Conservation (phyloP, 2,113 vertebrate genomes). For the Pionites leucogaster region DNA sequence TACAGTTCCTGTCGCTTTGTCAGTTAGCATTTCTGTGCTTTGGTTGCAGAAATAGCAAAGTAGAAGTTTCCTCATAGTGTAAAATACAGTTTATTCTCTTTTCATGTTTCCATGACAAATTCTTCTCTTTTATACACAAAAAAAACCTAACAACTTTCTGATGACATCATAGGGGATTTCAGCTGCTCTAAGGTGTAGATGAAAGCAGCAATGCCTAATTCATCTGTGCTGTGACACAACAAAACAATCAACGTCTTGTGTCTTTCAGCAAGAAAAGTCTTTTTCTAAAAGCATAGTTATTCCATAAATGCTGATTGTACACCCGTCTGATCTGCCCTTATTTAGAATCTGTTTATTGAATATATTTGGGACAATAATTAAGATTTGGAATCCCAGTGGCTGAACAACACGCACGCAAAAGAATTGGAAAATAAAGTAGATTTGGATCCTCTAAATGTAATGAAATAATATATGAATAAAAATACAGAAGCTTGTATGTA, state of each 20-base stretch:
- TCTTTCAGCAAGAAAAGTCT: conserved; percentile 58
- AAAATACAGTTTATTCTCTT: conserved; percentile 44
- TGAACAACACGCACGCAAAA: conserved; percentile 65
- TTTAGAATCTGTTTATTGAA: conserved; percentile 73
- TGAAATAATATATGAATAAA: neutral
- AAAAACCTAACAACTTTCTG: conserved; percentile 57
- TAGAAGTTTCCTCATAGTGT: conserved; percentile 54
- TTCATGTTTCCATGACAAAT: conserved; percentile 63
- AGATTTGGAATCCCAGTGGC: conserved; percentile 66
- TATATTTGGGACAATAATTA: conserved; percentile 73
- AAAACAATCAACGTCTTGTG: conserved; percentile 67
- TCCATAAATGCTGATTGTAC: conserved; percentile 68
- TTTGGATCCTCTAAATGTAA: conserved; percentile 36
- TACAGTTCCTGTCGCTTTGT: conserved; percentile 37
- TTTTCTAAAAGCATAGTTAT: conserved; percentile 69
- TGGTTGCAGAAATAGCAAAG: conserved; percentile 25
- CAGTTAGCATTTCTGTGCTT: conserved; percentile 38
- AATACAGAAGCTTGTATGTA: conserved; percentile 53
- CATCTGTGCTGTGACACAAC: conserved; percentile 56
- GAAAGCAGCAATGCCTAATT: conserved; percentile 64
- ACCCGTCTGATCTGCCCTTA: conserved; percentile 67
- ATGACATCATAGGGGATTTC: conserved; percentile 70
- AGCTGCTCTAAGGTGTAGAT: conserved; percentile 54
- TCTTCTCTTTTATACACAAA: conserved; percentile 34
- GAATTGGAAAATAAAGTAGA: conserved; percentile 41